Conservation (phyloP, 2,113 vertebrate genomes). For the Dendrocopos noguchii region DNA sequence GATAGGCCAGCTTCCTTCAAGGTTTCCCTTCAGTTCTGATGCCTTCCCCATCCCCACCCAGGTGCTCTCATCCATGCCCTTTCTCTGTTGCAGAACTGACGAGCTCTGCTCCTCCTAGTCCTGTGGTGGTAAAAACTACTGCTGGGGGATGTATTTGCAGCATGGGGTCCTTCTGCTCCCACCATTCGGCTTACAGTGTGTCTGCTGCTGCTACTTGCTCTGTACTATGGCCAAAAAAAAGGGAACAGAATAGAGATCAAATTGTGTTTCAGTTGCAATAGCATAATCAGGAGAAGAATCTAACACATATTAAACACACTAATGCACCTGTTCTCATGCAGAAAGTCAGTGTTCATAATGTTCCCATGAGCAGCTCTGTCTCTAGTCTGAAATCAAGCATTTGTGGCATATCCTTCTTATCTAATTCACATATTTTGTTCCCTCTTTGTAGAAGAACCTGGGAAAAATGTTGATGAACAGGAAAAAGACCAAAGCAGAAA, state of each 20-base stretch:
- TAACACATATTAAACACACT: neutral
- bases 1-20: neutral
- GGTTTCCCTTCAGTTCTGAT: neutral
- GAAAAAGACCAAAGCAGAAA: slow-evolving; percentile 53
- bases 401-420: slow-evolving; percentile 11
- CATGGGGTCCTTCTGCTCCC: neutral
- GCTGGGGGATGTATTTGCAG: neutral
- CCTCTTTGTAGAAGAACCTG: slow-evolving; percentile 66
- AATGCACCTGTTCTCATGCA: neutral
- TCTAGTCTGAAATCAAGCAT: slow-evolving; percentile 24
- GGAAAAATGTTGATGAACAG: slow-evolving; percentile 41
- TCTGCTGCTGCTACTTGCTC: neutral
- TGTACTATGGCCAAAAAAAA: neutral
- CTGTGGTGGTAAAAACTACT: neutral
- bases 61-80: neutral
- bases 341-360: neutral
- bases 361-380: neutral
- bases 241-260: neutral
- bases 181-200: neutral
- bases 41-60: neutral
- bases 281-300: neutral
- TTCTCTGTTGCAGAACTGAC: neutral
- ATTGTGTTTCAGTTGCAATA: neutral
- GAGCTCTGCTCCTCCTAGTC: neutral
- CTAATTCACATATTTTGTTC: slow-evolving; percentile 68